These are phyloP conservation scores for Uloborus plumipes DNA, from an alignment of 2,888 invertebrate species.

Conservation along the genomic window DNA sequence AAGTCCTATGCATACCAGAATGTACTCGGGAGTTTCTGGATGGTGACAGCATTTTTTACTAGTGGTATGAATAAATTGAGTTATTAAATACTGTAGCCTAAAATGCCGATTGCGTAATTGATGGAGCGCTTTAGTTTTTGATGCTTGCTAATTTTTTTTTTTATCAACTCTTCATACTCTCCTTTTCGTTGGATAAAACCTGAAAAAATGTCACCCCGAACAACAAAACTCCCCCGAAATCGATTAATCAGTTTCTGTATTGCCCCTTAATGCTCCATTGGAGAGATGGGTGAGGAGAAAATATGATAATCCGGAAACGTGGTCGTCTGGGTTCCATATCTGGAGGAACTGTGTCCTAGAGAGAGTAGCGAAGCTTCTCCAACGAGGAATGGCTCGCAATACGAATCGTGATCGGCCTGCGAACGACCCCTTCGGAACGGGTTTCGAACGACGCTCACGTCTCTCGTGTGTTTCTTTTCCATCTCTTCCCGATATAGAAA, in stretches of 20 bases:
- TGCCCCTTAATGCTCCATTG: not conserved
- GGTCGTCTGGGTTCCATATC: slow-evolving; percentile 1
- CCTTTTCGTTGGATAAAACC: too few relatives aligned
- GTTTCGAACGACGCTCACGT: slow-evolving; percentile 13
- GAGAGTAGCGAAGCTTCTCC: not conserved
- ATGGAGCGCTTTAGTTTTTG: too few relatives aligned
- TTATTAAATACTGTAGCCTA: too few relatives aligned
- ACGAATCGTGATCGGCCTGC: slow-evolving; percentile 31
- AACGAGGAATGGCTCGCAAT: slow-evolving; percentile 10
- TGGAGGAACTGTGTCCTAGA: not conserved
- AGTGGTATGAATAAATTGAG: too few relatives aligned
- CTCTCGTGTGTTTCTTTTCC: not conserved
- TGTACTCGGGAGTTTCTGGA: too few relatives aligned
- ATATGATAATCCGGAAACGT: slow-evolving; percentile 42
- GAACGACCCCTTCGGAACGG: not conserved
- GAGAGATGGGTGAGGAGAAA: slow-evolving; percentile 6
- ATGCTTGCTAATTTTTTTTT: too few relatives aligned
- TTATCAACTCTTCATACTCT: too few relatives aligned
- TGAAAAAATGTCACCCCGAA: too few relatives aligned
- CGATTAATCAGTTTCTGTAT: slow-evolving; percentile 20
- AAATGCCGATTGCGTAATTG: too few relatives aligned
- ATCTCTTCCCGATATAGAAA: slow-evolving; percentile 12
- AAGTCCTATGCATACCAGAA: too few relatives aligned
- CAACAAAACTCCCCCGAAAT: not conserved
- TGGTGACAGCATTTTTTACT: too few relatives aligned